Base-by-base conservation (phyloP, 2,888 invertebrate genomes). In the Leptarthrus brevirostris region DNA sequence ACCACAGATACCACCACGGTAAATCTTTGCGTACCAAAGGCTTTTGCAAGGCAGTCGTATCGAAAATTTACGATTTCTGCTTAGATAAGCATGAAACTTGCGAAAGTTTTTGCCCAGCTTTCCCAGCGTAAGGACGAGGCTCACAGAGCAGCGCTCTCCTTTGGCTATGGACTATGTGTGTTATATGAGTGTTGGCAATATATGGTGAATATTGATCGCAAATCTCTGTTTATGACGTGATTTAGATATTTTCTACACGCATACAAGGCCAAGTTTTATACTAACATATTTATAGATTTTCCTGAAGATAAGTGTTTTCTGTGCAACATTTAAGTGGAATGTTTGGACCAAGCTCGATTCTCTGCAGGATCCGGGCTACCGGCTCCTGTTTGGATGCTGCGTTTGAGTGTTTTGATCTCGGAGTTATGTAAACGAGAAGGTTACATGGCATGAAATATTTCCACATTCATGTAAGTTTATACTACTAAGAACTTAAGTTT, bases 81-180 rank as follows among this genome's bases (percentile, higher is more conserved):
- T 69, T 69, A 69, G 69, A 69, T 69, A 69, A 69, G 69, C 69
- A 69, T 69, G 69, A 69, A 69, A 69, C 69, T 69, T 69, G 69
- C 69, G 69, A 69, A 69, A 69, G 69, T 69, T 69, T 69, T 69
- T 69, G 34, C 69, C 49, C 69, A 69, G 34, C 34, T 69, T 52
- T 52, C 34, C 69, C 20, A 24, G 10, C 34, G 34, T 69, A 69
- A 69, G 69, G 69, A 69, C 64, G 26, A 44, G 64, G 64, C 52
- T 18, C 8, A 52, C 20, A 10, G 5, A 52, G 52, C n/a, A n/a
- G n/a, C 52, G 16, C 44, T 64, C 24, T 64, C 47, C 64, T n/a
- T 22, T 40, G 24, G 24, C 64, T 40, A n/a, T 64, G 64, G 44
- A 61, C 34, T 20, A 47, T 64, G 44, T 64, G 47, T 47, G 26